These are phyloP conservation scores for Sinocyclocheilus anshuiensis DNA, from an alignment of 2,113 vertebrate species.

Conservation along the genomic window DNA sequence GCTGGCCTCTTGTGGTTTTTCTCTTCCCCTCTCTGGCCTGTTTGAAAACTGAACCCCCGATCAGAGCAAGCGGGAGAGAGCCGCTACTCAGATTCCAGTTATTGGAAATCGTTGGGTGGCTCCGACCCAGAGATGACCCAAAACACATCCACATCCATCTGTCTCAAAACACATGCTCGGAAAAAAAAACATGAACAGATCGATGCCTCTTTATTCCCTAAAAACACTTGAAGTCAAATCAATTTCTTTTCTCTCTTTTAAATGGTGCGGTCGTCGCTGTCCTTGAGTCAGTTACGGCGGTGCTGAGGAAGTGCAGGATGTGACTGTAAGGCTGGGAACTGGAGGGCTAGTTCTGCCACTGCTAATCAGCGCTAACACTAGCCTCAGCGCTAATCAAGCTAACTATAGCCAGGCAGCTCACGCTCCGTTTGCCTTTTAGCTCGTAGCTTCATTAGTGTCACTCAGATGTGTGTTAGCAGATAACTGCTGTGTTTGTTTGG, in stretches of 20 bases:
- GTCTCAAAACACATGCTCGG: conserved; percentile 30
- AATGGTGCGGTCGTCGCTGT: conserved; percentile 13
- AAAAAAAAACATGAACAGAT: conserved; percentile 19
- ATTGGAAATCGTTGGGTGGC: conserved; percentile 53
- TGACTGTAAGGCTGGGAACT: conserved; percentile 1
- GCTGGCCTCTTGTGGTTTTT: conserved; percentile 23
- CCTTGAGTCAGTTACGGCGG: conserved; percentile 38
- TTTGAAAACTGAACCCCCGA: conserved; percentile 42
- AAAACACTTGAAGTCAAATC: conserved; percentile 28
- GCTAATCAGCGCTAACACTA: conserved; percentile 46
- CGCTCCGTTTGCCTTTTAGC: conserved; percentile 33
- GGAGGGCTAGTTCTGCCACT: conserved; percentile 39
- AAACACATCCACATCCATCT: conserved; percentile 35
- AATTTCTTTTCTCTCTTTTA: background rate
- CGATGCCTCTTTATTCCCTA: conserved; percentile 43
- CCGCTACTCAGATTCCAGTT: conserved; percentile 34
- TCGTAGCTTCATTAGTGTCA: conserved; percentile 33
- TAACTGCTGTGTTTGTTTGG: background rate
- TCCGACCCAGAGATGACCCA: conserved; percentile 37
- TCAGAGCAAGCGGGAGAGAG: conserved; percentile 12
- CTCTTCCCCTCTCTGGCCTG: conserved; percentile 33
- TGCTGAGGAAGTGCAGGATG: conserved; percentile 7
- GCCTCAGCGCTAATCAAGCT: conserved; percentile 30
- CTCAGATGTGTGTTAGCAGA: conserved; percentile 11
- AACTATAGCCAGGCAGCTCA: conserved; percentile 39